These are phyloP conservation scores for Lepisosteus osseus DNA, from an alignment of 2,113 vertebrate species.

Conservation along the genomic window DNA sequence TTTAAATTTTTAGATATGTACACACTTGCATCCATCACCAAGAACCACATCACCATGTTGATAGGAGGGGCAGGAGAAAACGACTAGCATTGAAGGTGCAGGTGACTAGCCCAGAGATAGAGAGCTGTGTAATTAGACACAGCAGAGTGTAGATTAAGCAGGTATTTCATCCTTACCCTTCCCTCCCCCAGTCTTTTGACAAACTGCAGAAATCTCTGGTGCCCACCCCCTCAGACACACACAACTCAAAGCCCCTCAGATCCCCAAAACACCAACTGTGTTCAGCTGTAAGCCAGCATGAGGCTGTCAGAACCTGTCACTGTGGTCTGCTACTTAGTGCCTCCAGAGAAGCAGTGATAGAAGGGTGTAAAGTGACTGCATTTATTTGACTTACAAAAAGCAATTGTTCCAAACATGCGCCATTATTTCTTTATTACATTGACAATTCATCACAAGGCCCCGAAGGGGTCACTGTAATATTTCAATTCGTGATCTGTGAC, in stretches of 20 bases:
- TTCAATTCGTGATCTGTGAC: too few relatives aligned
- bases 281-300: conserved; percentile 17
- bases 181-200: neutral
- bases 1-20: too few relatives aligned
- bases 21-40: too few relatives aligned
- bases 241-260: neutral
- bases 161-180: neutral
- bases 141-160: neutral
- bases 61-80: neutral
- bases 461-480: too few relatives aligned
- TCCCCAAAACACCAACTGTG: conserved; percentile 11
- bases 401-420: neutral
- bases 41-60: too few relatives aligned
- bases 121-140: neutral
- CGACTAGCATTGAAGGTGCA: neutral
- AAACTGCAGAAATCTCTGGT: neutral
- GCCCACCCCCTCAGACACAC: neutral
- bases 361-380: neutral
- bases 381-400: neutral
- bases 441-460: too few relatives aligned
- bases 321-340: conserved; percentile 1
- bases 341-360: conserved; percentile 3
- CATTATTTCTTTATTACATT: neutral
- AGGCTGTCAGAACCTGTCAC: neutral
- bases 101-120: conserved; percentile 8